A percentile compares a stretch with the other conserved stretches of the same genome.
These are phyloP conservation scores for Cuniculus paca DNA, from an alignment of 2,797 vertebrate species.

Conservation along the genomic window DNA sequence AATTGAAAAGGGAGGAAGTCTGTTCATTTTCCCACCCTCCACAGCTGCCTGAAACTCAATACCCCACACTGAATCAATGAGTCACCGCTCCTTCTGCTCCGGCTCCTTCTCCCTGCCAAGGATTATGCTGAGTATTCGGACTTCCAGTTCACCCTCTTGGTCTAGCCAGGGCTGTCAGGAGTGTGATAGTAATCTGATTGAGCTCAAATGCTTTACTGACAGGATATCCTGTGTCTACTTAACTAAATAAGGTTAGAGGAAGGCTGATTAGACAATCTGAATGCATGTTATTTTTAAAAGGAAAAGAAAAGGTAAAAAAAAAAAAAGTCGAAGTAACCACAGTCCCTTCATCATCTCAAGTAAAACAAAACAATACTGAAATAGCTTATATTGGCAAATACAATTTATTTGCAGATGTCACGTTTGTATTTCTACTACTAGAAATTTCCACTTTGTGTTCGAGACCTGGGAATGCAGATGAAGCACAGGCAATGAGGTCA, in stretches of 20 bases:
- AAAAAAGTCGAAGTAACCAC: background rate
- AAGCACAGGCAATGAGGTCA: background rate
- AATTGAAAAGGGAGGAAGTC: slow-evolving; percentile 66
- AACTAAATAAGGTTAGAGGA: slow-evolving; percentile 48
- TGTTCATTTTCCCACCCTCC: background rate
- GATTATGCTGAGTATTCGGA: slow-evolving; percentile 41
- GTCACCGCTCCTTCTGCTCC: background rate
- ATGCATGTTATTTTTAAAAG: slow-evolving; percentile 60
- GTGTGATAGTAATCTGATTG: slow-evolving; percentile 39
- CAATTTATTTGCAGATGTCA: background rate
- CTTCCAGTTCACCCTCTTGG: background rate
- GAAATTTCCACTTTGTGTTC: slow-evolving; percentile 6
- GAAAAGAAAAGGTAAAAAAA: slow-evolving; percentile 50
- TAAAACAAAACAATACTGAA: slow-evolving; percentile 27
- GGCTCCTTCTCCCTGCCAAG: slow-evolving; percentile 58
- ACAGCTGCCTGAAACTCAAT: slow-evolving; percentile 21
- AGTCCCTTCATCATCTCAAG: slow-evolving; percentile 22
- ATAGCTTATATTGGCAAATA: background rate
- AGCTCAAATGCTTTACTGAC: slow-evolving; percentile 51
- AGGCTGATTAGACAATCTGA: slow-evolving; percentile 44
- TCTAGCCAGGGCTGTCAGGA: background rate
- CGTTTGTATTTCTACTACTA: background rate
- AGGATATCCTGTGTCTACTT: slow-evolving; percentile 71
- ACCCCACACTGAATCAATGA: background rate
- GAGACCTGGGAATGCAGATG: background rate